These are phyloP conservation scores for Odontocerum albicorne DNA, from an alignment of 2,888 invertebrate genomes.

Conservation along the genomic window DNA sequence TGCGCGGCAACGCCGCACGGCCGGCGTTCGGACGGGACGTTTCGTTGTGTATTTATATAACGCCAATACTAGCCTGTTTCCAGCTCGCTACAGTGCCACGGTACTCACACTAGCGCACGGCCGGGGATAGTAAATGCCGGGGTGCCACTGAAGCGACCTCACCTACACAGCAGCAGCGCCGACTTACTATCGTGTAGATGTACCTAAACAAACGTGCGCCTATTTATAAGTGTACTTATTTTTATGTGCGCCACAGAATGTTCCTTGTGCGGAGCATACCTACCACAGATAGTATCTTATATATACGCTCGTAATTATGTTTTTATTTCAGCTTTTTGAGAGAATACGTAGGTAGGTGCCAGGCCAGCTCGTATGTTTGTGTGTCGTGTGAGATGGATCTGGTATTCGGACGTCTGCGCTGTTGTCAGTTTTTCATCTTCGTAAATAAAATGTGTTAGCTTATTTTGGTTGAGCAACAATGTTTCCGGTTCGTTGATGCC, in stretches of 20 bases:
- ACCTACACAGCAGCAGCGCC: constrained; percentile 7
- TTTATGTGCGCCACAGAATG: constrained; percentile 5
- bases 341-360: constrained; percentile 17
- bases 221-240: constrained; percentile 4
- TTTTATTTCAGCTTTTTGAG: constrained; percentile 19
- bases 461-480: constrained; percentile 9
- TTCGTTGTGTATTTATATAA: constrained; percentile 18
- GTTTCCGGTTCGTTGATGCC: constrained; percentile 8
- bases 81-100: constrained; percentile 1
- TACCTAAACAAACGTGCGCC: constrained; percentile 14
- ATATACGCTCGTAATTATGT: constrained; percentile 18
- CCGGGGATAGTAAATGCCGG: constrained; percentile 2
- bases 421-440: constrained; percentile 11
- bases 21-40: constrained; percentile 11
- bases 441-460: no score
- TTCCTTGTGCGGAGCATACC: constrained; percentile 6
- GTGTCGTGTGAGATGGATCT: constrained; percentile 14
- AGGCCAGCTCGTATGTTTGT: background rate
- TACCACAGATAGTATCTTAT: constrained; percentile 8
- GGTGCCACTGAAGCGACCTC: constrained; percentile 21
- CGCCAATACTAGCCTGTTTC: constrained; percentile 19
- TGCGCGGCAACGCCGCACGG: constrained; percentile 17
- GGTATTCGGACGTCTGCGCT: constrained; percentile 5
- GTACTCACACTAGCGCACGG: background rate
- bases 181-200: background rate